Conservation (phyloP, 2,797 vertebrate genomes). For the Podargus strigoides region DNA sequence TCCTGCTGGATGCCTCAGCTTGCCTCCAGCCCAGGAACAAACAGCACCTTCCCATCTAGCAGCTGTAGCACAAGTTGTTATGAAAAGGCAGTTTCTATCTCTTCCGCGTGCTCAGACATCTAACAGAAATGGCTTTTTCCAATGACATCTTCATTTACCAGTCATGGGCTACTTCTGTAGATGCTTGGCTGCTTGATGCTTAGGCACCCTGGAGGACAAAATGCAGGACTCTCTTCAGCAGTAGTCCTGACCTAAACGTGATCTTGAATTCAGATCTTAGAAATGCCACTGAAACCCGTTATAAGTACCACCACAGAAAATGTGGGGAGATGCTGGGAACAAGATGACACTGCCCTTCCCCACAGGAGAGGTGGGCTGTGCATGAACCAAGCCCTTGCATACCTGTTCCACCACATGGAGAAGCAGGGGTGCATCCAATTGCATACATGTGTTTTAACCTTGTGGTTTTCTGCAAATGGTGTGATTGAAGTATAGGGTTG, state of each 20-base stretch:
- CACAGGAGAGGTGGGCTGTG: neutral
- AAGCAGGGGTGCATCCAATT: neutral
- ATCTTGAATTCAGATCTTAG: neutral
- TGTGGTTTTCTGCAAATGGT: neutral
- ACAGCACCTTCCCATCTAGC: neutral
- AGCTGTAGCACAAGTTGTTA: neutral
- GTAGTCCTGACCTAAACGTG: neutral
- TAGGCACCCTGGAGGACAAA: neutral
- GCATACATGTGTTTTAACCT: neutral
- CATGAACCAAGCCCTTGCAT: fast-evolving
- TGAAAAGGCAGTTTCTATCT: neutral
- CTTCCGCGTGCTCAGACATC: neutral
- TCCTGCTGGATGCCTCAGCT: neutral
- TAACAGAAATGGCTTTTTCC: neutral
- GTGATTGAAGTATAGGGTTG: neutral
- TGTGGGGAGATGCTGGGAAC: neutral
- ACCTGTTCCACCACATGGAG: neutral
- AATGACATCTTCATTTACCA: neutral
- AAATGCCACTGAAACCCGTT: neutral
- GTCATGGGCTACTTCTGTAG: neutral
- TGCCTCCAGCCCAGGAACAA: neutral
- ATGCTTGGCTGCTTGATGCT: neutral
- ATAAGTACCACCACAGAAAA: neutral
- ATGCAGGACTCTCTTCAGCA: neutral
- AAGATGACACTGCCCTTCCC: neutral